Conservation (phyloP, 2,797 vertebrate species). For the Prionace glauca region DNA sequence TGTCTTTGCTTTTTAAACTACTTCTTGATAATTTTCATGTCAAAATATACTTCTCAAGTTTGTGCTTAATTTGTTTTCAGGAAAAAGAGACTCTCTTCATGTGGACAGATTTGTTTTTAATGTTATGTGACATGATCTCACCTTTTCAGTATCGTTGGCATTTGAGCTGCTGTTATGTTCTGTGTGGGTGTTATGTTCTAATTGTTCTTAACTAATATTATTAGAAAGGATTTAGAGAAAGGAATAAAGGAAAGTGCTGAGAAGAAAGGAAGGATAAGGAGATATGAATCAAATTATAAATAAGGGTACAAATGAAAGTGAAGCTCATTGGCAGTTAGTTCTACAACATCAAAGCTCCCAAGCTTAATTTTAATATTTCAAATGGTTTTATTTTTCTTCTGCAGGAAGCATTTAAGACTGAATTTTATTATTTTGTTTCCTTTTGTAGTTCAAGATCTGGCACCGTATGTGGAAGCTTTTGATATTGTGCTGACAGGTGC, state of each 20-base stretch:
- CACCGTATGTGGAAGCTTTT: conserved; percentile 76
- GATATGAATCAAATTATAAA: not conserved
- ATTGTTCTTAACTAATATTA: not conserved
- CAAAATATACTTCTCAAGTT: not conserved
- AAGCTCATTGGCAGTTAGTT: not conserved
- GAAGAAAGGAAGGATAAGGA: not conserved
- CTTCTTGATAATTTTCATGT: not conserved
- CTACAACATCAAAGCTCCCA: not conserved
- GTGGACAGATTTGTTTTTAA: not conserved
- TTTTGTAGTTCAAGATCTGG: conserved; percentile 55
- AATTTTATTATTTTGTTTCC: not conserved
- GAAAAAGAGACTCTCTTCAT: not conserved
- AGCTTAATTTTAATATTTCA: not conserved
- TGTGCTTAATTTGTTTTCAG: not conserved
- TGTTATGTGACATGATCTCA: not conserved
- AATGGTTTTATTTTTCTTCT: conserved; percentile 41
- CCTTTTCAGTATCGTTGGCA: not conserved
- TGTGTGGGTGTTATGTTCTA: not conserved
- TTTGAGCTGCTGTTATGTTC: not conserved
- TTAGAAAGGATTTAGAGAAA: not conserved
- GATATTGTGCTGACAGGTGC: conserved; percentile 71
- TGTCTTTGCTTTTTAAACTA: not conserved
- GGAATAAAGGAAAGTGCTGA: not conserved
- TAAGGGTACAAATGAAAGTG: not conserved
- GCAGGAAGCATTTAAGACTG: not conserved